Conservation (phyloP, 1,140 invertebrate genomes). For the Aphelenchoides avenae region DNA sequence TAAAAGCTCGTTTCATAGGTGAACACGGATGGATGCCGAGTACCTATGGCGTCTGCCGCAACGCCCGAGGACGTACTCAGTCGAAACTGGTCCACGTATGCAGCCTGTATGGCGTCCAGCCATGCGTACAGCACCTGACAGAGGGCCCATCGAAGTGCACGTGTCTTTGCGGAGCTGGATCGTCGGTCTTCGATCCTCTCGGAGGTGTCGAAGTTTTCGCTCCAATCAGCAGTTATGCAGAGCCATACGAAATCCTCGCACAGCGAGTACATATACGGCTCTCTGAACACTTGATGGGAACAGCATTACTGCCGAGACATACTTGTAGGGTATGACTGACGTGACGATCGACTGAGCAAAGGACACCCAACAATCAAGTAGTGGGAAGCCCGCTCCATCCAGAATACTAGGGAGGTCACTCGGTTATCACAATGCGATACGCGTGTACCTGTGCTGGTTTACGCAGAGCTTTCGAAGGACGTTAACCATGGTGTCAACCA, state of each 20-base stretch:
- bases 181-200: constrained; percentile 4
- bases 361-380: constrained; percentile 45
- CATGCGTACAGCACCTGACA: constrained; percentile 28
- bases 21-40: too few relatives aligned
- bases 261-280: constrained; percentile 16
- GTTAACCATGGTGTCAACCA: constrained; percentile 38
- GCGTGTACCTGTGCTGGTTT: constrained; percentile 16
- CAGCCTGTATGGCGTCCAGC: constrained; percentile 12
- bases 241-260: constrained; percentile 44
- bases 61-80: too few relatives aligned
- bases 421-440: too few relatives aligned
- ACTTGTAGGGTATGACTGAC: constrained; percentile 38
- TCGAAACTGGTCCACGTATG: constrained; percentile 8
- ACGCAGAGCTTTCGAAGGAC: constrained; percentile 29
- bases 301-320: constrained; percentile 7
- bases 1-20: too few relatives aligned
- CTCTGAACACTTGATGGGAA: constrained; percentile 15
- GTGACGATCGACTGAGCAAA: constrained; percentile 34
- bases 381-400: constrained; percentile 25
- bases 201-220: not conserved
- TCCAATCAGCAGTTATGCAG: constrained; percentile 36
- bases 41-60: too few relatives aligned
- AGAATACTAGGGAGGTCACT: constrained; percentile 4
- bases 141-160: constrained; percentile 7
- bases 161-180: not conserved